Base-by-base conservation (phyloP, 1,140 invertebrate genomes). In the Paraescarpia echinospica region DNA sequence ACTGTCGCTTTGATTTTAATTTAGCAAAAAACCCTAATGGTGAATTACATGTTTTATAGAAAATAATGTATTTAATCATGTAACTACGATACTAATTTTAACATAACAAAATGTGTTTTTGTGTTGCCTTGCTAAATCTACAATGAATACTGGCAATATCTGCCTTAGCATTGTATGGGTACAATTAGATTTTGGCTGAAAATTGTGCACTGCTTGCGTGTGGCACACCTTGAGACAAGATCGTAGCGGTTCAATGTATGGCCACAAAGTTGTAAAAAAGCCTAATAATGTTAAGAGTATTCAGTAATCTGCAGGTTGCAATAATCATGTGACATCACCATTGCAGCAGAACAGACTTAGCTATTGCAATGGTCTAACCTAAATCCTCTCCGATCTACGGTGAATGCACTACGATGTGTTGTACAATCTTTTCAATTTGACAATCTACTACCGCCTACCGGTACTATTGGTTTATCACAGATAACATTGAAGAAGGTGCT, bases 251-350 rank as follows among this genome's bases (percentile, higher is more conserved):
- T 77, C 59, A 77, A 77, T 77, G 22, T 27, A 18, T 18, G 4
- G 59, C 59, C 27, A 77, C 59, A 77, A 77, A 77, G 59, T 77
- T 77, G 59, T 77, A 77, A 77, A 77, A 77, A 77, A 77, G n/a
- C n/a, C n/a, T n/a, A n/a, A n/a, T n/a, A n/a, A n/a, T n/a, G n/a
- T n/a, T n/a, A n/a, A n/a, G 59, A 77, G 59, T 18, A 77, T 77
- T 77, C 59, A 77, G 22, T 77, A 77, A 77, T 77, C 27, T 77
- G 59, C 22, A 77, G 18, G 14, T 77, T 18, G 14, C 59, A 77
- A 77, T 77, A 77, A 77, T 77, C 4, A 77, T 77, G 22, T 31
- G 27, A 77, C 0, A 77, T 77, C 59, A 77, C n/a, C n/a, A n/a
- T 77, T 2, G 27, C 8, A 4, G 59, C 27, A 18, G 27, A 18